phyloP scores from a whole-genome alignment of 2,888 invertebrate genomes.

The Netelia fuscicornis region DNA sequence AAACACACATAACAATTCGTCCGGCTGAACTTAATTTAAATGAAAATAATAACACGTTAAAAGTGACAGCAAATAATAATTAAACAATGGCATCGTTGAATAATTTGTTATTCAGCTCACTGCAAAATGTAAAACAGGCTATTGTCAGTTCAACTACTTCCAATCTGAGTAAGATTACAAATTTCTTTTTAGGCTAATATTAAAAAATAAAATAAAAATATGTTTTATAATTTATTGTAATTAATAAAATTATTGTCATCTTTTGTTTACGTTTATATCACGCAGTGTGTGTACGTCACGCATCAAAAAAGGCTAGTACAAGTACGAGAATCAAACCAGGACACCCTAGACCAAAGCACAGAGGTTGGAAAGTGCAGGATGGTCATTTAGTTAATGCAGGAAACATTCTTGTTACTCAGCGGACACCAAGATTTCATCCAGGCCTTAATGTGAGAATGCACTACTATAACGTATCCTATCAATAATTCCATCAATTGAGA shows the following conservation, averaged over 20 bases:
- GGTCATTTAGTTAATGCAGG: constrained; percentile 89
- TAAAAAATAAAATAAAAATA: background rate
- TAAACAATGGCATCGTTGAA: constrained; percentile 60
- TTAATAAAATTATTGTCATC: background rate
- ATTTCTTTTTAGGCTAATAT: constrained; percentile 37
- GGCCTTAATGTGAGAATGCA: constrained; percentile 89
- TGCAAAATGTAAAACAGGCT: constrained; percentile 55
- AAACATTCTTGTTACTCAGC: constrained; percentile 90
- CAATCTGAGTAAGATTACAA: constrained; percentile 49
- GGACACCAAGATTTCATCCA: constrained; percentile 91
- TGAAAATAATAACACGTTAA: background rate
- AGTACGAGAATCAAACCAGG: constrained; percentile 90
- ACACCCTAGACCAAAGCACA: constrained; percentile 89
- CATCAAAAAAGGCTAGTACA: constrained; percentile 91
- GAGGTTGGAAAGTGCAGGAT: constrained; percentile 92
- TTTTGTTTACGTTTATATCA: background rate
- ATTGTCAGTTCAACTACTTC: constrained; percentile 41
- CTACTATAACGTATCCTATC: too few relatives aligned
- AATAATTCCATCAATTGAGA: too few relatives aligned
- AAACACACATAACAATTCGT: too few relatives aligned
- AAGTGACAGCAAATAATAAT: background rate
- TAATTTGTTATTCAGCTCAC: constrained; percentile 46
- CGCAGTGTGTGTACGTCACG: constrained; percentile 86
- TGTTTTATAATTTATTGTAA: background rate
- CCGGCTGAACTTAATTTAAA: background rate